Evolutionary conservation across 2,113 vertebrate species (phyloP), one percentile per base, ranked within the genome.

Genomic region (Beaufortia kweichowensis): DNA sequence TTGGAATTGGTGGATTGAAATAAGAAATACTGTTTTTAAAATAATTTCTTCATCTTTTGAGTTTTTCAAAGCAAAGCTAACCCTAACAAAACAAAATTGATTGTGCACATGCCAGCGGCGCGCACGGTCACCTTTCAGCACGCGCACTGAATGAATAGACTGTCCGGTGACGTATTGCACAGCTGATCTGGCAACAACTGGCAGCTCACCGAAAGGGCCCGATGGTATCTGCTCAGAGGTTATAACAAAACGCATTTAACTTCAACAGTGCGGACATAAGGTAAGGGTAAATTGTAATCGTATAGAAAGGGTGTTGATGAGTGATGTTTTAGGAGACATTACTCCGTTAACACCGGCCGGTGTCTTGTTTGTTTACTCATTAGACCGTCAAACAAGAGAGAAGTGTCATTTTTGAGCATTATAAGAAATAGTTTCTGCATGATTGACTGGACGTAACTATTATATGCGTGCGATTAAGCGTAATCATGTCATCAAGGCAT

Each of bases 101-200:
- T 7, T 26, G 50, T 43, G 15, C 33, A 11, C 53, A 21, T 41
- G 31, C 50, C 68, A 56, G 21, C 33, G 15, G 46, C 65, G 26
- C 65, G 46, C 65, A 4, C 17, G 19, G 17, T 61, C 70, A 60
- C 70, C 19, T 46, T 14, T 73, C 56, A 61, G 53, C 24, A 6
- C 6, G 31, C 31, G 28, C 43, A 48, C 26, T 21, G 77, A 79
- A 2, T 62, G 57, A 55, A 39, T 17, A 43, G 70, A 67, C 55
- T 26, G 1, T 57, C 28, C 46, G 8, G 74, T 77, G 79, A 81
- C 79, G 77, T 66, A 63, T 3, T 7, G 77, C 73, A 65, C 79
- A 81, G 82, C 82, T 78, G 77, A 59, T 81, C 61, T 64, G 77
- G 28, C 57, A 70, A 74, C 68, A 79, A 79, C 77, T 71, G 76